Percentiles rank a stretch among this genome's conserved stretches.
Evolutionary conservation across 1,140 invertebrate species (phyloP).

Genomic region (Bicyclus anynana): DNA sequence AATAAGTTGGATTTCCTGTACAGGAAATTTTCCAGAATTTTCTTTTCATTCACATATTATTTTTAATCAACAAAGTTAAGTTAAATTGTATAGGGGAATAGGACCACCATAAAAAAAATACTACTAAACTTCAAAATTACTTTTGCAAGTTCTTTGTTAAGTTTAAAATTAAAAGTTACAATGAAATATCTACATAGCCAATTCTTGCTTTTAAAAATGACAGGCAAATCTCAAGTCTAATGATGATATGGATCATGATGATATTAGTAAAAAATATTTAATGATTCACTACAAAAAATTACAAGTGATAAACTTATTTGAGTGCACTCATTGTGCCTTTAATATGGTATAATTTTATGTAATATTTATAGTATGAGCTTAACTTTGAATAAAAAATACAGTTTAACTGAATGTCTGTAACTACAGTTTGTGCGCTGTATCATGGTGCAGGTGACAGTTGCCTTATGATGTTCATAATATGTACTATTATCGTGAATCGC

Average conservation of each 20-base stretch:
- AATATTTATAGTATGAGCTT: too few relatives aligned
- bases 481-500: too few relatives aligned
- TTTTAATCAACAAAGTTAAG: constrained; percentile 5
- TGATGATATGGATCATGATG: background rate
- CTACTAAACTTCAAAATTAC: background rate
- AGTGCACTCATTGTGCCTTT: too few relatives aligned
- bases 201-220: background rate
- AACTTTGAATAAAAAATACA: too few relatives aligned
- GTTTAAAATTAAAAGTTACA: too few relatives aligned
- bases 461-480: too few relatives aligned
- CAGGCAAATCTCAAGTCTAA: constrained; percentile 1
- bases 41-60: constrained; percentile 25
- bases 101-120: constrained; percentile 30
- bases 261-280: background rate
- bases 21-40: constrained; percentile 73
- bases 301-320: too few relatives aligned
- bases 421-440: too few relatives aligned
- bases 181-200: background rate
- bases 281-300: too few relatives aligned
- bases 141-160: background rate
- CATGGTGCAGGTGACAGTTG: too few relatives aligned
- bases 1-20: constrained; percentile 67
- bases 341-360: too few relatives aligned
- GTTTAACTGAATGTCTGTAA: too few relatives aligned
- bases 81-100: constrained; percentile 14